Evolutionary conservation across 1,140 invertebrate genomes (phyloP).

Genomic region (Pseudomyrmex pallidus): DNA sequence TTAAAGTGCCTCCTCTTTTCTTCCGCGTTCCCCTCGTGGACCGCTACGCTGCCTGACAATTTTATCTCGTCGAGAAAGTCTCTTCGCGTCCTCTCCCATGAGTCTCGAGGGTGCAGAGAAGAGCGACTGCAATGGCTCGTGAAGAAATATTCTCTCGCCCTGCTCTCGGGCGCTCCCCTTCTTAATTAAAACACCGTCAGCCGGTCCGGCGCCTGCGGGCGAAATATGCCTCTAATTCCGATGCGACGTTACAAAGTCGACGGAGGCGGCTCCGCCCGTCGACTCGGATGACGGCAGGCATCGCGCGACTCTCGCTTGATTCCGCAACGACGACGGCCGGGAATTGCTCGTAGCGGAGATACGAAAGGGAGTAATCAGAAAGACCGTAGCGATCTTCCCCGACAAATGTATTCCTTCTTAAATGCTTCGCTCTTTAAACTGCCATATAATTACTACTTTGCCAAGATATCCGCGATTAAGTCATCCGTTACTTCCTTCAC

Average conservation of each 20-base stretch:
- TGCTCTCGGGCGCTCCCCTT: constrained; percentile 28
- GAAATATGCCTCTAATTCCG: constrained; percentile 59
- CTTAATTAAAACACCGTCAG: constrained; percentile 65
- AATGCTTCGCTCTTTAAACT: constrained; percentile 16
- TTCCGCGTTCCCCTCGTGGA: not conserved
- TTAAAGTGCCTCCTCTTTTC: constrained; percentile 37
- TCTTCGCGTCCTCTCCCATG: not conserved
- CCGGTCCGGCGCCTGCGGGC: constrained; percentile 36
- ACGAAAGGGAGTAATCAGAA: not conserved
- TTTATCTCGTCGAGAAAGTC: constrained; percentile 48
- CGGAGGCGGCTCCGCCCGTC: constrained; percentile 8
- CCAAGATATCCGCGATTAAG: constrained; percentile 18
- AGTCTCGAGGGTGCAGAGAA: constrained; percentile 26
- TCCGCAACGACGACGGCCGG: constrained; percentile 21
- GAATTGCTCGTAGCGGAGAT: constrained; percentile 30
- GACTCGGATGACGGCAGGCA: constrained; percentile 22
- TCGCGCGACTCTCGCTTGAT: constrained; percentile 18
- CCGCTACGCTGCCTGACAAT: constrained; percentile 54
- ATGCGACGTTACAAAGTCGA: constrained; percentile 57
- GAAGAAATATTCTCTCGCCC: constrained; percentile 62
- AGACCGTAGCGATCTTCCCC: not conserved
- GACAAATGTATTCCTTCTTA: constrained; percentile 38
- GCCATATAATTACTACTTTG: constrained; percentile 34
- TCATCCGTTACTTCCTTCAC: not conserved
- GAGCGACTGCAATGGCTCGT: constrained; percentile 33